Base-by-base conservation (phyloP, 2,888 invertebrate genomes). In the Acrocera orbiculus region DNA sequence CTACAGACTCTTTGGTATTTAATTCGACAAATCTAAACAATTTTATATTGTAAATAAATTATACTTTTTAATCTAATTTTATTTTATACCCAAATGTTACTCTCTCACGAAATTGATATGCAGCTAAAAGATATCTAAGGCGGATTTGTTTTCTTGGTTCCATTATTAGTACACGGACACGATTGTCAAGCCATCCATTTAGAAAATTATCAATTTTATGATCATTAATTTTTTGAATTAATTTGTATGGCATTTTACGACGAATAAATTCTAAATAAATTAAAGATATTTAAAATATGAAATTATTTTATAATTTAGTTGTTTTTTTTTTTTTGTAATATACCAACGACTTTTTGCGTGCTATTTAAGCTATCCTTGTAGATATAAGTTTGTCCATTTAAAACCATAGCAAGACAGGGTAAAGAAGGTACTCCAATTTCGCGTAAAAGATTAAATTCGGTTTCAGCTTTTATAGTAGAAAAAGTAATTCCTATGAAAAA, bases 131-230 rank as follows among this genome's bases (percentile, higher is more conserved):
- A 63, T 92, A 95, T 42, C 93, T 65, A 35, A 93, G 66, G 32
- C 89, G 70, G 34, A 85, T 73, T 9, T 72, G 70, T 40, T 68
- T 70, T 38, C 74, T 66, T 39, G 79, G 79, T 51, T 86, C 81
- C 58, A 92, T 83, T 48, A 93, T 77, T 35, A 95, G 62, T 19
- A 83, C 89, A 42, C 92, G 70, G 26, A 93, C 86, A 56, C 77
- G 71, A 59, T 95, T 95, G 62, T 95, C 93, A 39, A 72, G 71
- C 79, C 92, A 93, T 34, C 89, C 87, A 28, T 70, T 71, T 19
- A 93, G 67, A 55, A 92, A 93, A 6, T 64, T 63, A 30, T 82
- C 75, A 23, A 81, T 64, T 49, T 77, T 81, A 19, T 68, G 63
- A 47, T 81, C 78, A 35, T 69, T 70, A n/a, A 92, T 62, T 26